A percentile compares a stretch with the other conserved stretches of the same genome.
Conservation (phyloP, 2,113 vertebrate species). For the Gobius niger region DNA sequence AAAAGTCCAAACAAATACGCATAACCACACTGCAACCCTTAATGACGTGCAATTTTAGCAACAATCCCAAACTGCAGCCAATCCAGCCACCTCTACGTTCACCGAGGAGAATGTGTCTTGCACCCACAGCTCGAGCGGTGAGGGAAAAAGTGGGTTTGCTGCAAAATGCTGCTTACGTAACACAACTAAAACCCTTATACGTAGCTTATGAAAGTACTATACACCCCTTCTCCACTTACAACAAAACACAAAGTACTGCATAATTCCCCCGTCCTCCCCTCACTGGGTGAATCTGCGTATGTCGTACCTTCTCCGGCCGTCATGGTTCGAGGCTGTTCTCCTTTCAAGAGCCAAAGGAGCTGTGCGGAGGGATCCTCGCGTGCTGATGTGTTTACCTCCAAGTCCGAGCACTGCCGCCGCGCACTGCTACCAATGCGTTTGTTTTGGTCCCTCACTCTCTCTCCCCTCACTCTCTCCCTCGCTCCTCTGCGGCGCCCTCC, state of each 20-base stretch:
- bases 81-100: not conserved
- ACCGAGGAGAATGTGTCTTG: too few relatives aligned
- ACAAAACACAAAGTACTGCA: not conserved
- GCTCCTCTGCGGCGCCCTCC: not conserved
- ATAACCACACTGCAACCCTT: too few relatives aligned
- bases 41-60: too few relatives aligned
- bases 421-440: slow-evolving; percentile 47
- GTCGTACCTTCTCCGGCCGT: slow-evolving; percentile 88
- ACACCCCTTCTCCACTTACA: not conserved
- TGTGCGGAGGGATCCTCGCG: slow-evolving; percentile 2
- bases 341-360: slow-evolving; percentile 44
- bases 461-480: not conserved
- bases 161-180: slow-evolving; percentile 30
- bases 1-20: too few relatives aligned
- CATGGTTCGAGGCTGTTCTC: slow-evolving; percentile 68
- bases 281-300: slow-evolving; percentile 14
- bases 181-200: slow-evolving; percentile 6
- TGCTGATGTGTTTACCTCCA: slow-evolving; percentile 35
- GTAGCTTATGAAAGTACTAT: not conserved
- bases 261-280: not conserved
- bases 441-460: slow-evolving; percentile 23
- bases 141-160: not conserved
- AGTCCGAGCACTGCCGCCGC: not conserved
- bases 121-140: not conserved
- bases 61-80: too few relatives aligned